Evolutionary conservation across 1,140 invertebrate genomes (phyloP).

Genomic region (Myzus persicae): DNA sequence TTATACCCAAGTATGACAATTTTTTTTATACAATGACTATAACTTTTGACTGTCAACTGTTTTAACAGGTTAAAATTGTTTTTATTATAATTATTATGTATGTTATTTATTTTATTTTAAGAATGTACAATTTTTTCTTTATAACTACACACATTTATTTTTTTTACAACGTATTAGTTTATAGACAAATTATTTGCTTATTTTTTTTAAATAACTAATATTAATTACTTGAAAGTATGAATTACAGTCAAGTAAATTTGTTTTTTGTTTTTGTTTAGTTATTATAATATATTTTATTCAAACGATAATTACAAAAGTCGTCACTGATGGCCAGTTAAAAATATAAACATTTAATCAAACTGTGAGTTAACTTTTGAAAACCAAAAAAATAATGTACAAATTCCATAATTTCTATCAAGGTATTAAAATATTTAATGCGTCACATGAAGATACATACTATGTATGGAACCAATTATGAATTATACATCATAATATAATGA

Average conservation of each 20-base stretch:
- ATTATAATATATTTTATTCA: neutral
- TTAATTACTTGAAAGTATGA: neutral
- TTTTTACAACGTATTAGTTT: slow-evolving; percentile 6
- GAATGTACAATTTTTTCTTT: neutral
- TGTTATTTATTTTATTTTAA: neutral
- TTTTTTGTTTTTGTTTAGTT: neutral
- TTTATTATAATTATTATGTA: neutral
- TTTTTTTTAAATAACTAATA: neutral
- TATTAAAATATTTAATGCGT: too few species aligned
- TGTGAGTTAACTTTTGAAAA: too few species aligned
- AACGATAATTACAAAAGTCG: neutral
- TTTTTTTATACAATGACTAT: neutral
- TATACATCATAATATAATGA: too few species aligned
- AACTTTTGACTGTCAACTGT: neutral
- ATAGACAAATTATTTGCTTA: neutral
- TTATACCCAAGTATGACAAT: neutral
- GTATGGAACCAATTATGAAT: too few species aligned
- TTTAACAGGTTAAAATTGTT: neutral
- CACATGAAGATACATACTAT: too few species aligned
- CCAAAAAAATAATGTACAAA: neutral
- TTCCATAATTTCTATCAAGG: neutral
- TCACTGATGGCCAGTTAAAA: neutral
- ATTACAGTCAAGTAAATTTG: neutral
- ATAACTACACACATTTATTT: neutral
- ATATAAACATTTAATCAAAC: neutral